Evolutionary conservation across 1,140 invertebrate genomes (phyloP), one percentile per base, ranked within the genome.

Genomic region (Lucilia cuprina): DNA sequence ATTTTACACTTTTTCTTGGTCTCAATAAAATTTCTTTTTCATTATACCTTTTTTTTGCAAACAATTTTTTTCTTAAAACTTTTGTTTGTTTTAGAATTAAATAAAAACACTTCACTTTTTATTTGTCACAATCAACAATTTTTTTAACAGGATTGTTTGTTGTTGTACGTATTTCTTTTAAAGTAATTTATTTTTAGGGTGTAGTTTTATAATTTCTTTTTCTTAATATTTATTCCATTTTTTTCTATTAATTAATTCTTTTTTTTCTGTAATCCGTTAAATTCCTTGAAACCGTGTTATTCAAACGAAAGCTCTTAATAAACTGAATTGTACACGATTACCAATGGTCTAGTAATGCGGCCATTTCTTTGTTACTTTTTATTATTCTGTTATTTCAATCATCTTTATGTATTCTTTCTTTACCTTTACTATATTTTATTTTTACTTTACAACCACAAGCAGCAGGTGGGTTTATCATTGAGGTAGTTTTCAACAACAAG

Each of bases 291-390:
- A 19, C 25, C 41, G 77, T 80, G 77, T 25, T 49, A 49, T 80
- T 47, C 77, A 47, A 80, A 80, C 77, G 77, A 80, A 80, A 80
- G 77, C 77, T 80, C 77, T 80, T 21, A 80, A 19, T 50, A 80
- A 80, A 80, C 77, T 80, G 77, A 80, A 80, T 50, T 80, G 77
- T 80, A 17, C 77, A 49, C 21, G 41, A 49, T 80, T 80, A 49
- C 77, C 77, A 80, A 25, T 80, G 77, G 77, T 80, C 77, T 80
- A 80, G 77, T 50, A 80, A 80, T 80, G 77, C 77, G 77, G 77
- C 77, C 77, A 80, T 80, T 80, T 80, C 77, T 80, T 80, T 19
- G 41, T 50, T 80, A 34, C 49, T 78, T 41, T 78, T 30, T 30
- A 2, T 30, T 3, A 30, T 30, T n/a, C n/a, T n/a, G 3, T 2